These are phyloP conservation scores for Prolemur simus DNA, from an alignment of 2,113 vertebrate species.

Conservation along the genomic window DNA sequence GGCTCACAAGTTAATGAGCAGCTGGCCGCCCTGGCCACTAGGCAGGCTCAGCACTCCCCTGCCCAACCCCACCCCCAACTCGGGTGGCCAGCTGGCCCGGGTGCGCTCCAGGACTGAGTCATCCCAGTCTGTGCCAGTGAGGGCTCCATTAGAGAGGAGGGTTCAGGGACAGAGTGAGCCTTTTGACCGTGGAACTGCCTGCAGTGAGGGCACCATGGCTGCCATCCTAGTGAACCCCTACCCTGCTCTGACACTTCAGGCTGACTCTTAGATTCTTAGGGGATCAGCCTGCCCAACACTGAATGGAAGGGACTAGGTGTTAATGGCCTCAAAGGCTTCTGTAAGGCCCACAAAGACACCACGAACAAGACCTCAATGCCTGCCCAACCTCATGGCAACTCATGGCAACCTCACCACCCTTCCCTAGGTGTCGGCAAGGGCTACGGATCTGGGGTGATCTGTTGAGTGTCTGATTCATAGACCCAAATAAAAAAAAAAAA, in stretches of 20 bases:
- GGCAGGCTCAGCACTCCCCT: not conserved
- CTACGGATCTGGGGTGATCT: not conserved
- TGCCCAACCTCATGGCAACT: too few species aligned
- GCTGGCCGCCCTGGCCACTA: not conserved
- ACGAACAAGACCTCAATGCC: not conserved
- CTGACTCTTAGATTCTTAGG: not conserved
- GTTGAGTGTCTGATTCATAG: not conserved
- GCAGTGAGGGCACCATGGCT: fast-evolving
- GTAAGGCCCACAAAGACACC: not conserved
- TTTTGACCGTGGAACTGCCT: not conserved
- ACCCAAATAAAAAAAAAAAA: not conserved
- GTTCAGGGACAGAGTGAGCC: not conserved
- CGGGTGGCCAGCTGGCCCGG: constrained; percentile 3
- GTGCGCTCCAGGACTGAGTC: constrained; percentile 28
- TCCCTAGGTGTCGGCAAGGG: not conserved
- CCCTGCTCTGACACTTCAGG: not conserved
- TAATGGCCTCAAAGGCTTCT: not conserved
- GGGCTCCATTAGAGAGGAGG: not conserved
- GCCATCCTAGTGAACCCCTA: not conserved
- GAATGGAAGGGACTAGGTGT: not conserved
- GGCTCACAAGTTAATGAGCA: not conserved
- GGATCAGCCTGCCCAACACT: not conserved
- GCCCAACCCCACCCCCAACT: not conserved
- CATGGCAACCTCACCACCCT: not conserved
- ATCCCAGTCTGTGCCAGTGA: constrained; percentile 22